These are phyloP conservation scores for Hydrotaea cyrtoneurina DNA, from an alignment of 2,888 invertebrate species.

Conservation along the genomic window DNA sequence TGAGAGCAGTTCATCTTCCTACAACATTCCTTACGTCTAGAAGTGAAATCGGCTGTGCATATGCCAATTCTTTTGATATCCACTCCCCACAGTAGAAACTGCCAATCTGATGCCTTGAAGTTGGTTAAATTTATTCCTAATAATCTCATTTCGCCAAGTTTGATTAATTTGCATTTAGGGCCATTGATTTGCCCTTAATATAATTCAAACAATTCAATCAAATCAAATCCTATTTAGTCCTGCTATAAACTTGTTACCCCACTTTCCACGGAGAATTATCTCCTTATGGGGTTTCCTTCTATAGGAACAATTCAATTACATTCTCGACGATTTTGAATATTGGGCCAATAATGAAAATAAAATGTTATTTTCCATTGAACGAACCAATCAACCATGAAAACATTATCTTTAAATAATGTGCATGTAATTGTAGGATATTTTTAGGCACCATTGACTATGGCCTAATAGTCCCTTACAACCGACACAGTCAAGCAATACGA, in stretches of 20 bases:
- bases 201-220: no score
- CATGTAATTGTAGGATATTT: slow-evolving; percentile 53
- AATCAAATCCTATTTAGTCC: no score
- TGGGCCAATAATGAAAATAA: slow-evolving; percentile 11
- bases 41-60: no score
- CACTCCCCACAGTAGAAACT: no score
- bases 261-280: neutral
- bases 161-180: no score
- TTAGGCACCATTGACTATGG: slow-evolving; percentile 56
- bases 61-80: no score
- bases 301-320: slow-evolving; percentile 7
- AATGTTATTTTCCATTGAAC: neutral
- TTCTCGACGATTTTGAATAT: neutral
- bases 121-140: neutral
- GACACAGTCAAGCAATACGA: neutral
- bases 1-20: no score
- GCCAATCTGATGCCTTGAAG: no score
- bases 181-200: no score
- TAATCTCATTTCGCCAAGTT: no score
- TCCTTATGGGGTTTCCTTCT: neutral
- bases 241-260: neutral
- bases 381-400: slow-evolving; percentile 45
- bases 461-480: neutral
- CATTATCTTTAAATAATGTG: slow-evolving; percentile 18
- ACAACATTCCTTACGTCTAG: no score